These are phyloP conservation scores for Enteromius paludinosus DNA, from an alignment of 2,797 vertebrate genomes.

Conservation along the genomic window DNA sequence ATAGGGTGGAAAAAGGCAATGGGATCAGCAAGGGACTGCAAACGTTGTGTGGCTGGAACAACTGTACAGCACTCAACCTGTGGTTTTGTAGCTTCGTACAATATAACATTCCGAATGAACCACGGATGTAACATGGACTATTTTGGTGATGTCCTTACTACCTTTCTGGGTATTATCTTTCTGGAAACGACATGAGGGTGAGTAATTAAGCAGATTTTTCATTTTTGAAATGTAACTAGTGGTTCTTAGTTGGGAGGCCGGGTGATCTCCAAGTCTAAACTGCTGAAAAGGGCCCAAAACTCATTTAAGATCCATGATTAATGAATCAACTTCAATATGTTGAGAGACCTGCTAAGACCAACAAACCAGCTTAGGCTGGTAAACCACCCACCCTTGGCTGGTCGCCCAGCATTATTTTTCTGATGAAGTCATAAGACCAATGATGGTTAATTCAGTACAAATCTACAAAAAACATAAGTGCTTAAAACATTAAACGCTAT, in stretches of 20 bases:
- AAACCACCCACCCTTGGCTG: background rate
- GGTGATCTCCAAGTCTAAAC: background rate
- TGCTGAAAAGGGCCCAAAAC: background rate
- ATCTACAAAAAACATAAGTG: background rate
- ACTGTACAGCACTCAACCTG: background rate
- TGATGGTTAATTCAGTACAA: background rate
- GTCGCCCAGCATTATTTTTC: background rate
- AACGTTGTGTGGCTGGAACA: background rate
- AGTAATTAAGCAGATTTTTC: no score
- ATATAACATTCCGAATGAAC: background rate
- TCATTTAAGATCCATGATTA: background rate
- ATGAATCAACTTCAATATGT: background rate
- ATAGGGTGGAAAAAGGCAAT: background rate
- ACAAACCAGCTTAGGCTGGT: background rate
- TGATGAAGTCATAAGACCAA: background rate
- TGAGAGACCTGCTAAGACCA: background rate
- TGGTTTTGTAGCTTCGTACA: background rate
- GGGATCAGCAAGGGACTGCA: background rate
- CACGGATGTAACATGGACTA: background rate
- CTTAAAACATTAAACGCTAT: background rate
- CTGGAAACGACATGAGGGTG: background rate
- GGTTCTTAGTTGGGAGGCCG: background rate
- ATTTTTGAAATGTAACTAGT: background rate
- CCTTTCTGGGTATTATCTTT: background rate
- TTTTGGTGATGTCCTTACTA: background rate